Base-by-base conservation (phyloP, 1,140 invertebrate genomes). In the Gonioctena quinquepunctata region DNA sequence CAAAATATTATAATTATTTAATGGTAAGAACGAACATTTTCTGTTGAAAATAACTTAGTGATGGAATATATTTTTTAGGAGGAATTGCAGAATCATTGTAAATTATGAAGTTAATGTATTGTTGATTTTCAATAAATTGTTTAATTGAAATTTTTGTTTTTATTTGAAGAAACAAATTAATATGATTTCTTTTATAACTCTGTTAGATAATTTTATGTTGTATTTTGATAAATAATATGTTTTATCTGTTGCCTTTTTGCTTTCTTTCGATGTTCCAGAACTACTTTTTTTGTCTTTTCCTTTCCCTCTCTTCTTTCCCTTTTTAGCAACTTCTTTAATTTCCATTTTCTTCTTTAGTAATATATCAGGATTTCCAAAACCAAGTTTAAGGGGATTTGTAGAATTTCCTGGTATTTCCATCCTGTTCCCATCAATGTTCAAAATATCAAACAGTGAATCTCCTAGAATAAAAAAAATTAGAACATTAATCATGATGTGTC, bases 221-320 rank as follows among this genome's bases (percentile, higher is more conserved):
- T 69, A 74, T 59, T 74, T 72, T 3, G 66, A 16, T 49, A 74
- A 62, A 33, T 72, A 72, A 52, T 68, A 68, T 25, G 50, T 66
- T 21, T 11, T 18, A 23, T 63, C 61, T 62, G 18, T 5, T 49
- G 19, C 25, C 26, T 50, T 66, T 71, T 48, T 63, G 7, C 48
- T 6, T 8, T 2, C n/a, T 33, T 54, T 23, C 25, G 11, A 7
- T 65, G 27, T 72, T 26, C 22, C 49, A 19, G 21, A 56, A 62
- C 22, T 26, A 16, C 42, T 18, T 11, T 33, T 42, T 62, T 50
- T 18, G 7, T 49, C 42, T 57, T 57, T 57, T 28, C 21, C 5
- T 19, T 57, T 23, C 27, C 62, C 27, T 49, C 50, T 50, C 21
- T 22, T n/a, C 22, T 48, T 66, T 57, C 19, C 22, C 1, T 25